A percentile compares a stretch with the other conserved stretches of the same genome.
phyloP scores from a whole-genome alignment of 2,797 vertebrate species.

The Tamandua tetradactyla region DNA sequence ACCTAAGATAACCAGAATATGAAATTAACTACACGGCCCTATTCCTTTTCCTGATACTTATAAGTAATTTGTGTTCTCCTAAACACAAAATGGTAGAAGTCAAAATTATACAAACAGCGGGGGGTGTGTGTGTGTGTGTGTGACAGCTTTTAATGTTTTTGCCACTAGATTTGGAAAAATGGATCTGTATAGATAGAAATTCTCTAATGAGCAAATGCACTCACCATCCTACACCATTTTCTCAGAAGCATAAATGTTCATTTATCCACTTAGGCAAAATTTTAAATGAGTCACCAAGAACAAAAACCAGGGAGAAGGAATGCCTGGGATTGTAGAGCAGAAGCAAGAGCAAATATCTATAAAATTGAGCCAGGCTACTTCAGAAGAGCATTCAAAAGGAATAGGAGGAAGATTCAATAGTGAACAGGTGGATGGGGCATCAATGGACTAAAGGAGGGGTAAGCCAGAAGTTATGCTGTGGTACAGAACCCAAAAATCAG shows the following conservation, averaged over 20 bases:
- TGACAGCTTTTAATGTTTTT: slow-evolving; percentile 49
- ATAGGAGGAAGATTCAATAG: not conserved
- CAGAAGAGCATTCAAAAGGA: slow-evolving; percentile 67
- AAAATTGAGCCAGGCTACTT: slow-evolving; percentile 66
- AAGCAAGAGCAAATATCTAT: slow-evolving; percentile 78
- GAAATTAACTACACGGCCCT: not conserved
- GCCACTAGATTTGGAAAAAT: slow-evolving; percentile 47
- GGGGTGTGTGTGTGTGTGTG: too few species aligned
- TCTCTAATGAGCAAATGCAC: slow-evolving; percentile 27
- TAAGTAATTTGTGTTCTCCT: slow-evolving; percentile 34
- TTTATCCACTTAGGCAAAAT: slow-evolving; percentile 68
- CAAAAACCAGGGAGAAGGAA: slow-evolving; percentile 44
- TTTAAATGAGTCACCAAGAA: slow-evolving; percentile 65
- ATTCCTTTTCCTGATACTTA: not conserved
- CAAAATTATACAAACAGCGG: not conserved
- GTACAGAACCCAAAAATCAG: not conserved
- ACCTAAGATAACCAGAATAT: not conserved
- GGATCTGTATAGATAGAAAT: slow-evolving; percentile 30
- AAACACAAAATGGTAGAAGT: not conserved
- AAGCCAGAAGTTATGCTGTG: not conserved
- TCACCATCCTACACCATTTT: slow-evolving; percentile 2
- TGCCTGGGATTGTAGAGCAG: slow-evolving; percentile 54
- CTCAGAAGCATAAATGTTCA: slow-evolving; percentile 60
- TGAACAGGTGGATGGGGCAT: not conserved
- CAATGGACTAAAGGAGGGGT: not conserved